Conservation (phyloP, 2,113 vertebrate species). For the Gadus macrocephalus region DNA sequence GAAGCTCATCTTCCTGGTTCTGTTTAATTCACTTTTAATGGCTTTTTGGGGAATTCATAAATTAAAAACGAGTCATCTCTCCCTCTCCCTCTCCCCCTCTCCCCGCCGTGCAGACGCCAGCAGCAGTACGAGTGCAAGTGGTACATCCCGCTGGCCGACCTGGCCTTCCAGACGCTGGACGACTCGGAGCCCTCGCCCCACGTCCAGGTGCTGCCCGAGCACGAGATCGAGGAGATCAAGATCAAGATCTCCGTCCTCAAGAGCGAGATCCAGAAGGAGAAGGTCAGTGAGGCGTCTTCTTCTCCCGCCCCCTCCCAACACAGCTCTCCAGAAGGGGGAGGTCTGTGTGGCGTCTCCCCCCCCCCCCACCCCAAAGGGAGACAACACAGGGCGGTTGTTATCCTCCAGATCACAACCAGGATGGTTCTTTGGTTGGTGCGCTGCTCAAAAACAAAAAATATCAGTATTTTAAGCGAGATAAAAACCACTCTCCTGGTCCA, state of each 20-base stretch:
- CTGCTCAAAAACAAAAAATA: too few relatives aligned
- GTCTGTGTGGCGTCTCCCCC: background rate
- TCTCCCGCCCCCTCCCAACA: background rate
- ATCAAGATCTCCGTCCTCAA: slow-evolving; percentile 96
- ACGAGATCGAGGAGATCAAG: slow-evolving; percentile 97
- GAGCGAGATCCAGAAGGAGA: slow-evolving; percentile 95
- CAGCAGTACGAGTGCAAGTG: slow-evolving; percentile 99
- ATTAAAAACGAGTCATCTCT: background rate
- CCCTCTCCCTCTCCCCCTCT: background rate
- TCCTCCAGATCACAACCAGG: too few relatives aligned
- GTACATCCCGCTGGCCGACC: slow-evolving; percentile 93
- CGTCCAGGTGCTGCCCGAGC: slow-evolving; percentile 89
- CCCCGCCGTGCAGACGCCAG: slow-evolving; percentile 75
- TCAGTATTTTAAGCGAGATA: too few relatives aligned
- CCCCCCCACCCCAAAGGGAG: too few relatives aligned
- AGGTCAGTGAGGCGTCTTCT: slow-evolving; percentile 65
- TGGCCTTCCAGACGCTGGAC: slow-evolving; percentile 89
- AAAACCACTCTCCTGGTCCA: too few relatives aligned
- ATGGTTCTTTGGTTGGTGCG: too few relatives aligned
- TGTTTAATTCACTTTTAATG: too few relatives aligned
- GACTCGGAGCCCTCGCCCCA: slow-evolving; percentile 87
- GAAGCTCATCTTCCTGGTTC: too few relatives aligned
- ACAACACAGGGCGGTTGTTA: too few relatives aligned
- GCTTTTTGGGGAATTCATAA: too few relatives aligned
- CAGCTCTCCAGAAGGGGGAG: background rate